Evolutionary conservation across 2,113 vertebrate species (phyloP), one percentile per base, ranked within the genome.

Genomic region (Perca schrenkii): DNA sequence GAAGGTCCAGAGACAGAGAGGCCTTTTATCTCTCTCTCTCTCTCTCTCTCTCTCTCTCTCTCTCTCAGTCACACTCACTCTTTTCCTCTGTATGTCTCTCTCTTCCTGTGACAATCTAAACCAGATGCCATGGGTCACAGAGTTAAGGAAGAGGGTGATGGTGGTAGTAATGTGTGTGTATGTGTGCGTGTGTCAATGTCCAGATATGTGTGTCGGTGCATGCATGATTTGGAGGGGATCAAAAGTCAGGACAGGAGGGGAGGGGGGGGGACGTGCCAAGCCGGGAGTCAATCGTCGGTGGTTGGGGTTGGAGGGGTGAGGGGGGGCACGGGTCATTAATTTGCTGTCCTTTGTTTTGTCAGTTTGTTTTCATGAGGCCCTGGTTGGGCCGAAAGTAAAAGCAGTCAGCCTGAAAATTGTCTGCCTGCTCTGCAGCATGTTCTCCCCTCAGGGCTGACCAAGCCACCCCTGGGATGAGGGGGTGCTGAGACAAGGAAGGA

Each of bases 271-370:
- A 94, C 77, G 52, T 87, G 90, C 88, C 84, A 82, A 82, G 85
- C 96, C 94, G 95, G 95, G 96, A 98, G 97, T 98, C 97, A 98
- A 97, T 98, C 95, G 96, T 97, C 95, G 95, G 95, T 95, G 86
- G 75, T 76, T 69, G 61, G 75, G 95, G 95, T 95, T 94, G 58
- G 64, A 25, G 56, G 93, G 94, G 63, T 95, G 94, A 25, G 93
- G 94, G 95, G 96, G 95, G 86, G 94, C 94, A 98, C 80, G 98
- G 98, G 97, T 98, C 98, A 99, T 99, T 99, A 99, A 98, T 98
- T 99, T 97, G 97, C 97, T 97, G 97, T 99, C 97, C 97, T 98
- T 98, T 99, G 97, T 98, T 99, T 99, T 99, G 98, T 99, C 98
- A 98, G 97, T 99, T 97, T 99, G 97, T 99, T 99, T 99, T 98